Evolutionary conservation across 2,113 vertebrate species (phyloP).

Genomic region (Sula dactylatra): DNA sequence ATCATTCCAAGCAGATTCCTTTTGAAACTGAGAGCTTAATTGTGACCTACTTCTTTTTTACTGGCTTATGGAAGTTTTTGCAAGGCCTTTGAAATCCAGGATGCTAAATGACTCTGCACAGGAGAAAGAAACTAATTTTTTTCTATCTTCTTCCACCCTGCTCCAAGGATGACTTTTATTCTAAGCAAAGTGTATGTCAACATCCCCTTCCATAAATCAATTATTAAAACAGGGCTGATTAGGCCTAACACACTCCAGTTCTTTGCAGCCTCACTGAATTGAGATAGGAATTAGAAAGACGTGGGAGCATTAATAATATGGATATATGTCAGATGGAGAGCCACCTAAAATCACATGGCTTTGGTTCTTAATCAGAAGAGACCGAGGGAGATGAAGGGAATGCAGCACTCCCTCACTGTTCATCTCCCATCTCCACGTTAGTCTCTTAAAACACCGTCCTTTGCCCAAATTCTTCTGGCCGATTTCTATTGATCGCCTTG

Average conservation of each 20-base stretch:
- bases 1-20: background rate
- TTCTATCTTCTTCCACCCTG: background rate
- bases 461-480: background rate
- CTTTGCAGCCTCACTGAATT: background rate
- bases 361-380: background rate
- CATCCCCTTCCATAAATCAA: background rate
- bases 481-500: background rate
- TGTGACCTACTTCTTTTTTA: slow-evolving; percentile 38
- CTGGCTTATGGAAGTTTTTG: background rate
- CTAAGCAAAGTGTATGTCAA: background rate
- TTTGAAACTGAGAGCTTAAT: background rate
- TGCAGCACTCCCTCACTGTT: background rate
- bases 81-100: slow-evolving; percentile 9
- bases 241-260: background rate
- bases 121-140: background rate
- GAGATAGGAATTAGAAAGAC: background rate
- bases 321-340: background rate
- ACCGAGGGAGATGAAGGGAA: background rate
- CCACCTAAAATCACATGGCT: background rate
- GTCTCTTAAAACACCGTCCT: background rate
- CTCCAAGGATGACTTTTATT: background rate
- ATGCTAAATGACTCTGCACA: background rate
- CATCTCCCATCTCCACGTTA: background rate
- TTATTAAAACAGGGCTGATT: background rate
- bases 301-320: background rate